These are phyloP conservation scores for Drosophila fungiperda DNA, from an alignment of 2,888 invertebrate genomes.

Conservation along the genomic window DNA sequence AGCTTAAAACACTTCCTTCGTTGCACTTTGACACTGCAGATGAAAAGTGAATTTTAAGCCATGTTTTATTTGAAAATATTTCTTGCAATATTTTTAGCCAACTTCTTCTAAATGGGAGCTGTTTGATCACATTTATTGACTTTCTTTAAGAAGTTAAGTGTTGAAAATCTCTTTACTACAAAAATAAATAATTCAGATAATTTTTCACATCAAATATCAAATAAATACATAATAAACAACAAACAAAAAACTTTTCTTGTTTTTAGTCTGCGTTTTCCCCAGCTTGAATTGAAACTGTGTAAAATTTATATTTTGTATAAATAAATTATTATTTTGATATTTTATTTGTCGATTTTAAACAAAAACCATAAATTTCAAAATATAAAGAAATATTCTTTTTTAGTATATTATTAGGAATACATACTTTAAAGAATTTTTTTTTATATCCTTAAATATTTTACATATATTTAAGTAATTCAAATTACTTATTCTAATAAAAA, in stretches of 20 bases:
- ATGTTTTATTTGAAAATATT: neutral
- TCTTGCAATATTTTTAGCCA: neutral
- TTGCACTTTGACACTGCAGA: neutral
- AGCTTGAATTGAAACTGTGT: neutral
- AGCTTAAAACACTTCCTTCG: neutral
- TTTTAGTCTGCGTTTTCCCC: neutral
- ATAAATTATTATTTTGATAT: neutral
- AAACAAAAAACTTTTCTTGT: rapidly evolving
- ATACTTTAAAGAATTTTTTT: no score
- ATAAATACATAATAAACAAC: neutral
- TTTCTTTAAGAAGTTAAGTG: neutral
- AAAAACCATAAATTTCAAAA: neutral
- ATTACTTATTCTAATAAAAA: neutral
- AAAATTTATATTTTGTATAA: neutral
- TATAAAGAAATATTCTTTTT: neutral
- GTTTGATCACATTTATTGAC: neutral
- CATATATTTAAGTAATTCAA: neutral
- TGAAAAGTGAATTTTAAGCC: neutral
- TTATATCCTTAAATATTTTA: neutral
- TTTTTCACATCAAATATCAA: neutral
- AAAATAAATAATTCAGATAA: neutral
- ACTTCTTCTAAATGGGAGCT: neutral
- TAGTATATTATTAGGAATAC: no score
- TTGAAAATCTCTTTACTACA: neutral
- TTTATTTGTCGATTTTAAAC: neutral